Percentiles rank a stretch among this genome's conserved stretches.
These are phyloP conservation scores for Esox niger DNA, from an alignment of 2,113 vertebrate species.

Conservation along the genomic window DNA sequence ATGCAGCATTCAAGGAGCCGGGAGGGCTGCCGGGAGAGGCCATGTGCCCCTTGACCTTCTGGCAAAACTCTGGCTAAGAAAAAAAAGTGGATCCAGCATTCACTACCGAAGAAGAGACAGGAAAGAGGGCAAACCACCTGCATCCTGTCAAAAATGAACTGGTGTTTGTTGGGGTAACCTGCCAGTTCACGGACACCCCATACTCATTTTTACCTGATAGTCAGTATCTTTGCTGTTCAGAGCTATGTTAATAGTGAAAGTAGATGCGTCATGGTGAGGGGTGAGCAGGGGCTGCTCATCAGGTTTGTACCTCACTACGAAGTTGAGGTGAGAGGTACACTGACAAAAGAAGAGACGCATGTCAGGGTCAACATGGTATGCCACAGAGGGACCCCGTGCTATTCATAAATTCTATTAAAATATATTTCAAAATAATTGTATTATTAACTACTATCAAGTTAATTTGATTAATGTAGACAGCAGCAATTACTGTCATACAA, in stretches of 20 bases:
- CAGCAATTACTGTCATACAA: not conserved
- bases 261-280: slow-evolving; percentile 66
- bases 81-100: slow-evolving; percentile 35
- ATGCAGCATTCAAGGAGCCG: slow-evolving; percentile 48
- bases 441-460: too few relatives aligned
- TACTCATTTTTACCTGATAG: slow-evolving; percentile 66
- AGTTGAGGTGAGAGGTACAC: slow-evolving; percentile 58
- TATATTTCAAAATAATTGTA: too few relatives aligned
- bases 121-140: slow-evolving; percentile 33
- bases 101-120: slow-evolving; percentile 35
- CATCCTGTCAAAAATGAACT: slow-evolving; percentile 6
- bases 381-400: not conserved
- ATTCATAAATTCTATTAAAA: too few relatives aligned
- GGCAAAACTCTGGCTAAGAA: not conserved
- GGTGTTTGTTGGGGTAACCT: not conserved
- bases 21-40: not conserved
- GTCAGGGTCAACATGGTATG: slow-evolving; percentile 13
- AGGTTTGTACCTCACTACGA: slow-evolving; percentile 69
- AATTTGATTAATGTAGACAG: not conserved
- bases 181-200: not conserved
- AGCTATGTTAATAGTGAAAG: slow-evolving; percentile 69
- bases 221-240: slow-evolving; percentile 64
- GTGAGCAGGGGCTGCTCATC: slow-evolving; percentile 66
- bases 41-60: slow-evolving; percentile 17
- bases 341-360: slow-evolving; percentile 50